phyloP scores from a whole-genome alignment of 2,113 vertebrate genomes.

The Hippocampus zosterae region DNA sequence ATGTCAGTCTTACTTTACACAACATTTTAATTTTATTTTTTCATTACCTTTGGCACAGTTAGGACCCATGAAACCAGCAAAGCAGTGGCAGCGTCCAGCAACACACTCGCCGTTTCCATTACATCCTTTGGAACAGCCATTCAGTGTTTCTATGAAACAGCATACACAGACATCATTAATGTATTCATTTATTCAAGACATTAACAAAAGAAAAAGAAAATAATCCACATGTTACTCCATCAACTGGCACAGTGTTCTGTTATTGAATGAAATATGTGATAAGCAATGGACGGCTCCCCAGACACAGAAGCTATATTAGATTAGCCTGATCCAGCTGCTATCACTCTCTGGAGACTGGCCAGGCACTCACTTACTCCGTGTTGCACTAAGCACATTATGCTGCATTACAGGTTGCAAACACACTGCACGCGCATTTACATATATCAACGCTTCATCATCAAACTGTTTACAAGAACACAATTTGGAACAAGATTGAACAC shows the following conservation, averaged over 20 bases:
- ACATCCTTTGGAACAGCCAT: slow-evolving; percentile 92
- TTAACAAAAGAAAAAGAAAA: slow-evolving; percentile 17
- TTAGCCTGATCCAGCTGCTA: slow-evolving; percentile 74
- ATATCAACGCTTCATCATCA: slow-evolving; percentile 62
- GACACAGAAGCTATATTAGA: slow-evolving; percentile 66
- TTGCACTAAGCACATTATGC: slow-evolving; percentile 67
- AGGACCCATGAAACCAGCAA: slow-evolving; percentile 90
- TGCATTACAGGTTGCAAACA: slow-evolving; percentile 64
- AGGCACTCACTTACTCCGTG: slow-evolving; percentile 68
- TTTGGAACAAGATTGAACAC: slow-evolving; percentile 38
- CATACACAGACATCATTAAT: slow-evolving; percentile 7
- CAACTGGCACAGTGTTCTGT: slow-evolving; percentile 48
- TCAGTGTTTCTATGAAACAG: slow-evolving; percentile 82
- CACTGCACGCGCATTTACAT: slow-evolving; percentile 50
- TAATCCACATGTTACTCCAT: slow-evolving; percentile 43
- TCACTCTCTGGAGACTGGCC: slow-evolving; percentile 65
- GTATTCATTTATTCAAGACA: slow-evolving; percentile 18
- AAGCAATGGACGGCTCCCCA: slow-evolving; percentile 69
- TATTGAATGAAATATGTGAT: slow-evolving; percentile 72
- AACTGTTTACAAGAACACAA: slow-evolving; percentile 51
- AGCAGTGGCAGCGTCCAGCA: slow-evolving; percentile 94
- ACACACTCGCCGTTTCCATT: slow-evolving; percentile 96
- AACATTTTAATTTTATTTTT: background rate
- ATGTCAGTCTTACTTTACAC: background rate
- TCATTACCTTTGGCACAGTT: slow-evolving; percentile 89